A percentile compares a stretch with the other conserved stretches of the same genome.
phyloP scores from a whole-genome alignment of 2,888 invertebrate genomes.

The Hydroisotoma schaefferi region DNA sequence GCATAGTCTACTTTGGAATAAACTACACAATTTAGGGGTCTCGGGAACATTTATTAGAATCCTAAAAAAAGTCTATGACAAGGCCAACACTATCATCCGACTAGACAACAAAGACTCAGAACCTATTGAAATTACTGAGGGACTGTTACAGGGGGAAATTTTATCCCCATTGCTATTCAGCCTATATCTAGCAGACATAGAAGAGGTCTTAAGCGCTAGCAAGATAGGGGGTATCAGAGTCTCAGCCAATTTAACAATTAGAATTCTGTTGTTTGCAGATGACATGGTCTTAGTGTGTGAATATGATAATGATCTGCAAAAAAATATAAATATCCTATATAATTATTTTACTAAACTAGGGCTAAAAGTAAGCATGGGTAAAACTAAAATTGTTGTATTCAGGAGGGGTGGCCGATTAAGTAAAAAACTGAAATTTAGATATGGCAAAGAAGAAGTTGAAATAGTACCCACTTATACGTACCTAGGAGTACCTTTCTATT shows the following conservation, averaged over 20 bases:
- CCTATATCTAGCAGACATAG: not conserved
- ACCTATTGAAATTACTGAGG: not conserved
- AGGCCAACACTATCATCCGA: not conserved
- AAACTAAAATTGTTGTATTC: not conserved
- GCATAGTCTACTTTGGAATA: slow-evolving; percentile 21
- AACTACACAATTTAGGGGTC: slow-evolving; percentile 15
- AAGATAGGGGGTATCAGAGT: not conserved
- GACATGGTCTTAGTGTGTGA: not conserved
- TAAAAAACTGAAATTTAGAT: not conserved
- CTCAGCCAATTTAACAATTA: not conserved
- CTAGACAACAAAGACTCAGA: not conserved
- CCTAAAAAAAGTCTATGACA: slow-evolving; percentile 15
- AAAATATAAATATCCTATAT: not conserved
- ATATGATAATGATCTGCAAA: not conserved
- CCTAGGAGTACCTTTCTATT: not conserved
- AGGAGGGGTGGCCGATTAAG: not conserved
- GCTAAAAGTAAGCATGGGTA: not conserved
- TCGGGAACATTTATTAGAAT: slow-evolving; percentile 15
- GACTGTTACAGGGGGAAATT: not conserved
- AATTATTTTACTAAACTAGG: not conserved
- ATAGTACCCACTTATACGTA: not conserved
- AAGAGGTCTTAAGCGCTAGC: not conserved
- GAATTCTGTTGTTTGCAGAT: slow-evolving; percentile 1
- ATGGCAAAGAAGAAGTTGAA: not conserved
- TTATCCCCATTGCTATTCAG: not conserved